These are phyloP conservation scores for Apomyelois bistriatella DNA, from an alignment of 2,888 invertebrate species.

Conservation along the genomic window DNA sequence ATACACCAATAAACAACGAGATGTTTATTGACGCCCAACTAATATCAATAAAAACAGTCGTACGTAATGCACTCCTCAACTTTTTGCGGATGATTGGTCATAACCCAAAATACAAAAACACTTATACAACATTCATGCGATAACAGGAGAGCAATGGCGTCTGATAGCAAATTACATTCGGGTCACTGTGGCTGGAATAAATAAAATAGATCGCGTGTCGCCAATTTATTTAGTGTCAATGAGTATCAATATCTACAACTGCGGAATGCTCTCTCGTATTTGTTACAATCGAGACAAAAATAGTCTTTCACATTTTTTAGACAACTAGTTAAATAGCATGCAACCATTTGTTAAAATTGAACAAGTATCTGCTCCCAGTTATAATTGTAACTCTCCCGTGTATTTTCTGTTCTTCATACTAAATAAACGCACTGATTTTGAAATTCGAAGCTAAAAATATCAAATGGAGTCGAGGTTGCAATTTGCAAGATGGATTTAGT, in stretches of 20 bases:
- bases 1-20: constrained; percentile 14
- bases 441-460: too few species aligned
- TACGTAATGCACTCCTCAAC: constrained; percentile 5
- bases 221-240: background rate
- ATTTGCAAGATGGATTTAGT: too few species aligned
- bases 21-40: constrained; percentile 16
- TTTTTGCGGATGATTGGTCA: constrained; percentile 12
- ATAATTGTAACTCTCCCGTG: too few species aligned
- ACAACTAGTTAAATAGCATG: too few species aligned
- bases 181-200: background rate
- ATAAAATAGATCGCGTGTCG: constrained; percentile 5
- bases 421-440: too few species aligned
- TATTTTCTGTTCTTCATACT: too few species aligned
- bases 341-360: too few species aligned
- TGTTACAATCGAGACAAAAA: too few species aligned
- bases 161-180: background rate
- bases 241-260: too few species aligned
- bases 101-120: constrained; percentile 10
- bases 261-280: background rate
- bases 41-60: constrained; percentile 13
- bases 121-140: constrained; percentile 4
- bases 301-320: too few species aligned
- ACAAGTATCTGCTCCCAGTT: too few species aligned
- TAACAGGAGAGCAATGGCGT: constrained; percentile 6
- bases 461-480: too few species aligned